Evolutionary conservation across 92 coral and sea anemone genomes (phyloP).

Genomic region (Montipora capitata): DNA sequence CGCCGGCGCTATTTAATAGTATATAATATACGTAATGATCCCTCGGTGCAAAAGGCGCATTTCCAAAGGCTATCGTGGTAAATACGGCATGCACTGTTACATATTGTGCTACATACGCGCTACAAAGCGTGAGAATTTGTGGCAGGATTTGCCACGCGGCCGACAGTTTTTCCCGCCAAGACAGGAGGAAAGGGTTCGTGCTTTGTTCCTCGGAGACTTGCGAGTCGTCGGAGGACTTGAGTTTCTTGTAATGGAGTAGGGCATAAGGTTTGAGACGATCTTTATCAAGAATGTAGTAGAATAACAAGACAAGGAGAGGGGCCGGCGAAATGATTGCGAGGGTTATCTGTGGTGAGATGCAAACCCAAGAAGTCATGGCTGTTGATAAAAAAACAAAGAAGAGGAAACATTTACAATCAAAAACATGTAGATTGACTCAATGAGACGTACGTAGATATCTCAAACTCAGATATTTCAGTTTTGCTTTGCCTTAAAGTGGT

Average conservation of each 20-base stretch:
- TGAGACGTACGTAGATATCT: no score
- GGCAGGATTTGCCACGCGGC: conserved; percentile 83
- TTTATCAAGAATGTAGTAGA: conserved; percentile 87
- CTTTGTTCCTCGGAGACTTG: conserved; percentile 29
- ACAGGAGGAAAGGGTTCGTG: conserved; percentile 52
- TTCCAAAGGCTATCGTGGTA: conserved; percentile 81
- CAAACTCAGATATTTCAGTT: no score
- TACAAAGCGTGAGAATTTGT: conserved; percentile 72
- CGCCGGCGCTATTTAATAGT: conserved; percentile 83
- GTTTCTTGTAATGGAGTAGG: conserved; percentile 60
- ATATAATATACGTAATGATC: conserved; percentile 86
- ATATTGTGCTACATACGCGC: conserved; percentile 79
- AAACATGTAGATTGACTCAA: no score
- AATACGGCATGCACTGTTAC: conserved; percentile 85
- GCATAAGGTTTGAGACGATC: conserved; percentile 88
- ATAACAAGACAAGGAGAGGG: conserved; percentile 70
- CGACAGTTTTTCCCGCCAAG: conserved; percentile 78
- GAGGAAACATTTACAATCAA: no score
- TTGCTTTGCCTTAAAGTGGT: no score
- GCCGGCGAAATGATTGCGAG: conserved; percentile 74
- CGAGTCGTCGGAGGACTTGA: conserved; percentile 46
- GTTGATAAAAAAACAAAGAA: background rate
- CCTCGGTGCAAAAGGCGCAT: conserved; percentile 80
- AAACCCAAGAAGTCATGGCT: conserved; percentile 91
- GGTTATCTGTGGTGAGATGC: conserved; percentile 82